Conservation (phyloP, 2,113 vertebrate species). For the Elephas maximus region DNA sequence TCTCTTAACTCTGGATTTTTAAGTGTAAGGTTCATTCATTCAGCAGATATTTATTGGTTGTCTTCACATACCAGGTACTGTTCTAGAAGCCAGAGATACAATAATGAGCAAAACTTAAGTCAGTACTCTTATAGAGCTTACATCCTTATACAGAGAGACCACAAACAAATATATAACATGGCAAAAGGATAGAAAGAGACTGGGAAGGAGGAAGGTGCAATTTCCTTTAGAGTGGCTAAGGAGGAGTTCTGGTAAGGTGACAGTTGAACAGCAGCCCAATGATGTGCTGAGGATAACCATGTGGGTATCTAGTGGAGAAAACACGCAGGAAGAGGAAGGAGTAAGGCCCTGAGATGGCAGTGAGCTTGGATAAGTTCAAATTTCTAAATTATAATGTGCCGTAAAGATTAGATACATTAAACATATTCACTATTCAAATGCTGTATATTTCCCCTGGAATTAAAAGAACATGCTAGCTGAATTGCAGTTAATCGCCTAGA, state of each 20-base stretch:
- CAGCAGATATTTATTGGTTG: not conserved
- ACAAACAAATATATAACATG: not conserved
- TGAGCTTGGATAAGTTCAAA: not conserved
- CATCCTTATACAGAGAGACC: not conserved
- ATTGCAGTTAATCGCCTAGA: slow-evolving; percentile 22
- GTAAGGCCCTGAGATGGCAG: not conserved
- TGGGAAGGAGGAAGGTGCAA: rapidly evolving
- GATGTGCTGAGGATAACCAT: not conserved
- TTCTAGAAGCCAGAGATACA: not conserved
- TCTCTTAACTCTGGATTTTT: not conserved
- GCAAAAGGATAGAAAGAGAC: not conserved
- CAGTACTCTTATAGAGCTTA: not conserved
- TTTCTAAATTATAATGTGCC: not conserved
- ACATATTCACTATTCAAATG: not conserved
- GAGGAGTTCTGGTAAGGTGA: not conserved
- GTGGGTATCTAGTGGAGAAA: not conserved
- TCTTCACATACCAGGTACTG: not conserved
- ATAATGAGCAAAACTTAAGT: not conserved
- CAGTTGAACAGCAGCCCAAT: not conserved
- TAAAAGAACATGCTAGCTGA: not conserved
- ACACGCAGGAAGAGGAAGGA: not conserved
- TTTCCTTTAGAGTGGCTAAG: not conserved
- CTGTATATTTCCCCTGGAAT: not conserved
- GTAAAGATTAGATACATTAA: not conserved
- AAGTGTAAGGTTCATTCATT: not conserved